Evolutionary conservation across 2,888 invertebrate species (phyloP), one percentile per base, ranked within the genome.

Genomic region (Cryptocephalus primarius): DNA sequence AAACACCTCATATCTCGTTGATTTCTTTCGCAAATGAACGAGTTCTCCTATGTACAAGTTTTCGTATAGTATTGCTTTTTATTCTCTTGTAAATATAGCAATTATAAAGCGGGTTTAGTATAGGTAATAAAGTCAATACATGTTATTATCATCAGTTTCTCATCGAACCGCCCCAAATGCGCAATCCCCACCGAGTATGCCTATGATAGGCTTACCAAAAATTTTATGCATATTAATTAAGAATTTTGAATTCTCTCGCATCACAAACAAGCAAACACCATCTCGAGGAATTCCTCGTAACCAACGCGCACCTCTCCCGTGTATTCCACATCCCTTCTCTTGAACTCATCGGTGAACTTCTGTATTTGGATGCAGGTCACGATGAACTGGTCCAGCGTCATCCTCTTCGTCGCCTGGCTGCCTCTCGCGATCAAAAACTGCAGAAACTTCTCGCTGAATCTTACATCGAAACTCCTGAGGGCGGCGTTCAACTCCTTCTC

Each of bases 311-410:
- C 65, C 44, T 59, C 60, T 8, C 67, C 69, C 2, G 60, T 59
- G 42, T 56, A 64, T 38, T 65, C 53, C 8, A 52, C 54, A 52
- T 69, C 69, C 44, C 66, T 56, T 31, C 56, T 59, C 46, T 66
- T 65, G 47, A 68, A 69, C 47, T 67, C 68, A 39, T 68, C 67
- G 1, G 67, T 67, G 46, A 64, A 69, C 42, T 59, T 60, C 48
- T 69, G 68, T n/a, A 69, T 68, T 47, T 69, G 68, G 10, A 69
- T 66, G 46, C 68, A 69, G n/a, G 64, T 65, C 2, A 69, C 60
- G 8, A 69, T 62, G 53, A 63, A 68, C 48, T 67, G 68, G 51
- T 68, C 67, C 48, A 69, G 47, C 2, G 66, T 61, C 39, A 69
- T 65, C 45, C 53, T 62, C 41, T 56, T 63, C 6, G 60, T 59